Evolutionary conservation across 2,113 vertebrate genomes (phyloP).

Genomic region (Orthonyx spaldingii): DNA sequence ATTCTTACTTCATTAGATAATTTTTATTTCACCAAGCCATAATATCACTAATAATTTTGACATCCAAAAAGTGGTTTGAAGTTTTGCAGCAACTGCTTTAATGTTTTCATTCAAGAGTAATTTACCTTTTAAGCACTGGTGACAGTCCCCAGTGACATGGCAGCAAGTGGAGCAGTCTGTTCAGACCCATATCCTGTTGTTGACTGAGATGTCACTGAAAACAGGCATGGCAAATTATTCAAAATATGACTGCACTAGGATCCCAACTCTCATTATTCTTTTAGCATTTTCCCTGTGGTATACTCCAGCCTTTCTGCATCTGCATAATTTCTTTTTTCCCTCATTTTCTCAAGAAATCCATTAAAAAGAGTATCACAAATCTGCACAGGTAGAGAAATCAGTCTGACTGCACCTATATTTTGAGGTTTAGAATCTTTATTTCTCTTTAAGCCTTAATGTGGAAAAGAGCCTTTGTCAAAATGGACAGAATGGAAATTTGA

Average conservation of each 20-base stretch:
- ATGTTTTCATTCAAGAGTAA: not conserved
- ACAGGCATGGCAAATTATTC: not conserved
- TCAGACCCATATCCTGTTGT: not conserved
- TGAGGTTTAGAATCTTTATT: not conserved
- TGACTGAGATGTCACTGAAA: slow-evolving; percentile 3
- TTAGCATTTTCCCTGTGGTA: not conserved
- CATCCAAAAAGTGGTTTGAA: not conserved
- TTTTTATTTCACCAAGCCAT: not conserved
- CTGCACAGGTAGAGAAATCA: not conserved
- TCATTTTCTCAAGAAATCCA: slow-evolving; percentile 33
- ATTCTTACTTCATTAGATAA: not conserved
- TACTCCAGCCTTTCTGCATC: not conserved
- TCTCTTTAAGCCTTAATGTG: not conserved
- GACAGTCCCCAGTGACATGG: not conserved
- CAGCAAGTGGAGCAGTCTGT: not conserved
- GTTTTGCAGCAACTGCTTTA: not conserved
- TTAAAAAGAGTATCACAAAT: not conserved
- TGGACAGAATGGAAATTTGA: slow-evolving; percentile 14
- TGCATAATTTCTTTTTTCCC: slow-evolving; percentile 13
- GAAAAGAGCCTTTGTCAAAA: not conserved
- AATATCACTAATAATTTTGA: not conserved
- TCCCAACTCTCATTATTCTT: not conserved
- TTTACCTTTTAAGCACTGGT: not conserved
- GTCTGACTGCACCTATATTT: not conserved
- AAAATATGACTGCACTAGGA: not conserved